Evolutionary conservation across 2,113 vertebrate genomes (phyloP).

Genomic region (Alethe diademata): DNA sequence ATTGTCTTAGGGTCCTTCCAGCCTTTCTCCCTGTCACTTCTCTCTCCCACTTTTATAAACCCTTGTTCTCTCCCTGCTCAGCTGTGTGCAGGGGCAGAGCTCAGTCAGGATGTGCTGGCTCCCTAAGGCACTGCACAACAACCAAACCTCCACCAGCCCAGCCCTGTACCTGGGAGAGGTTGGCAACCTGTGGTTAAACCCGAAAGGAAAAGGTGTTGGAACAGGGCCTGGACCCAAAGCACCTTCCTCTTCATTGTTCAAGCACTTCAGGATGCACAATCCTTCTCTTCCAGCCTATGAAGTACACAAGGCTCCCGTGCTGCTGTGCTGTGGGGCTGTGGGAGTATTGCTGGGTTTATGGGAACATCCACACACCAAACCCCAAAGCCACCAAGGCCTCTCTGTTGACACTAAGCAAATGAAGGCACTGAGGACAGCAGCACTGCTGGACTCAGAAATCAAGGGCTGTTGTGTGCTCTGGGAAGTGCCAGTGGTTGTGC

Average conservation of each 20-base stretch:
- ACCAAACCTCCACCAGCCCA: background rate
- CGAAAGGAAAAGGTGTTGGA: background rate
- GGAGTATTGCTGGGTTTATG: accelerated
- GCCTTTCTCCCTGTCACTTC: background rate
- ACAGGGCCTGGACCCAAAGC: accelerated
- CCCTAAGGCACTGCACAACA: background rate
- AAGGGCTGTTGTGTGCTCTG: background rate
- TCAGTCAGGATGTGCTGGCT: accelerated
- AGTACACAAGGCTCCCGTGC: background rate
- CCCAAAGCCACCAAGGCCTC: background rate
- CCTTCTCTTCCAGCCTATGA: background rate
- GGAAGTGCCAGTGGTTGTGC: background rate
- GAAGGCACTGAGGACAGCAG: background rate
- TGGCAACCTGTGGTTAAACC: background rate
- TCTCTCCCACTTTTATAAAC: background rate
- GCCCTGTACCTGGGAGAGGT: background rate
- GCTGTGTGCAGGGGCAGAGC: background rate
- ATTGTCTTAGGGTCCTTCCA: background rate
- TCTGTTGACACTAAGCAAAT: background rate
- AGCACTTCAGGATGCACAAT: background rate
- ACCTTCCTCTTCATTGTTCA: background rate
- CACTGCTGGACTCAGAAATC: background rate
- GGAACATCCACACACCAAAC: background rate
- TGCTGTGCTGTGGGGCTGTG: background rate
- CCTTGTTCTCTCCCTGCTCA: background rate